Evolutionary conservation across 2,113 vertebrate genomes (phyloP).

Genomic region (Mirounga angustirostris): DNA sequence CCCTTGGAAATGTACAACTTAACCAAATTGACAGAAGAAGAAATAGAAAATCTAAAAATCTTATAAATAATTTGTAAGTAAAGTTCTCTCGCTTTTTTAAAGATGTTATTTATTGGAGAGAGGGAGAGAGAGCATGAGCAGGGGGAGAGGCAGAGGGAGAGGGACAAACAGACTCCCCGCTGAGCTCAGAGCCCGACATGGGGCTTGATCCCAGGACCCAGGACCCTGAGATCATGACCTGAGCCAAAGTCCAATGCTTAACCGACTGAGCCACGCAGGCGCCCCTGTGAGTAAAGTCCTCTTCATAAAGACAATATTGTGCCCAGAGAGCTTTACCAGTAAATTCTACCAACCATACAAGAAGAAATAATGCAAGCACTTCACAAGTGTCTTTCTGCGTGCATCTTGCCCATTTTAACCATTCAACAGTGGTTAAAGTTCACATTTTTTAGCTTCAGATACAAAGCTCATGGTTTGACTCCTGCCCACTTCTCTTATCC

Average conservation of each 20-base stretch:
- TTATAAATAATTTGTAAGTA: not conserved
- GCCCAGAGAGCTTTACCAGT: not conserved
- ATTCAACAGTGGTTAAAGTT: not conserved
- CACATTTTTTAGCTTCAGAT: not conserved
- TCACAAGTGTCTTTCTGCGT: not conserved
- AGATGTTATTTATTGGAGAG: not conserved
- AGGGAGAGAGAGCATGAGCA: not conserved
- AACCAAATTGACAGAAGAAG: not conserved
- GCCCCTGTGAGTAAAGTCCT: not conserved
- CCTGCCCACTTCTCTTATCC: not conserved
- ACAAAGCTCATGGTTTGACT: not conserved
- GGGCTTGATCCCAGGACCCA: not conserved
- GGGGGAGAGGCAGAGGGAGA: not conserved
- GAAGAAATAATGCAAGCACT: not conserved
- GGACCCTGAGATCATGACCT: not conserved
- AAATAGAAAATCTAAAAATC: not conserved
- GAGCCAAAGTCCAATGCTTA: not conserved
- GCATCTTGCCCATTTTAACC: not conserved
- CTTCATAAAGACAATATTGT: not conserved
- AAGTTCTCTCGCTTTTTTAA: not conserved
- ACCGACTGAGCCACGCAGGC: not conserved
- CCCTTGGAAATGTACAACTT: not conserved
- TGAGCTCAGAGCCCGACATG: not conserved
- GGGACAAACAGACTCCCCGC: not conserved
- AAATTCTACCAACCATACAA: not conserved